These are phyloP conservation scores for Cairina moschata DNA, from an alignment of 2,113 vertebrate genomes.

Conservation along the genomic window DNA sequence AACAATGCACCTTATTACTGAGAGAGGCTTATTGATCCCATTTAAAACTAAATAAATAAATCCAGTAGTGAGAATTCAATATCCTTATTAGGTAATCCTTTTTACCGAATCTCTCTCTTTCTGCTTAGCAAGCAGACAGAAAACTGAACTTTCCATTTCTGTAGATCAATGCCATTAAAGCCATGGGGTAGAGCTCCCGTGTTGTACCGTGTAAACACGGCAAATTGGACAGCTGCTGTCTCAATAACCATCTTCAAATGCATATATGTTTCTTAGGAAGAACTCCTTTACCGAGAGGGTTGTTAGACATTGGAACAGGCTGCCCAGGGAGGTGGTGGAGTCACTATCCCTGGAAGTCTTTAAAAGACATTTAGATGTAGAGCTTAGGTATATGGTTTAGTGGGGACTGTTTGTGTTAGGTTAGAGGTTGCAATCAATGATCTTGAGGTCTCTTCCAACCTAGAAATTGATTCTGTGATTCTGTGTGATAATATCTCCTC, in stretches of 20 bases:
- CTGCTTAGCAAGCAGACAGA: not conserved
- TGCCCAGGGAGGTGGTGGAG: no score
- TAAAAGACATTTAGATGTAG: no score
- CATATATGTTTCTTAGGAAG: no score
- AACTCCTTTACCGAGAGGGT: no score
- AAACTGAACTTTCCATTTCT: not conserved
- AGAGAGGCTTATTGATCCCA: not conserved
- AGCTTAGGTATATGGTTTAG: no score
- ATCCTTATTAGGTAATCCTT: not conserved
- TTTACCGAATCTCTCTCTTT: not conserved
- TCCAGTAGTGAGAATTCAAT: not conserved
- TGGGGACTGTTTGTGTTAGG: no score
- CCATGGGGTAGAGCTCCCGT: accelerated
- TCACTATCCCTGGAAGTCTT: no score
- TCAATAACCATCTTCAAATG: not conserved
- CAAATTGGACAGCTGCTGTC: accelerated
- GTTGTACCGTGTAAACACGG: no score
- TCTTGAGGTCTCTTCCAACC: no score
- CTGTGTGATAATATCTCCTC: not conserved
- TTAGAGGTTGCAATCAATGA: no score
- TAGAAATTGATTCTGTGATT: no score
- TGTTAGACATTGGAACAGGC: no score
- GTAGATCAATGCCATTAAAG: not conserved
- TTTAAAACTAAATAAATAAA: not conserved
- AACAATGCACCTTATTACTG: not conserved